phyloP scores from a whole-genome alignment of 2,888 invertebrate genomes.

The Lithophane socia region DNA sequence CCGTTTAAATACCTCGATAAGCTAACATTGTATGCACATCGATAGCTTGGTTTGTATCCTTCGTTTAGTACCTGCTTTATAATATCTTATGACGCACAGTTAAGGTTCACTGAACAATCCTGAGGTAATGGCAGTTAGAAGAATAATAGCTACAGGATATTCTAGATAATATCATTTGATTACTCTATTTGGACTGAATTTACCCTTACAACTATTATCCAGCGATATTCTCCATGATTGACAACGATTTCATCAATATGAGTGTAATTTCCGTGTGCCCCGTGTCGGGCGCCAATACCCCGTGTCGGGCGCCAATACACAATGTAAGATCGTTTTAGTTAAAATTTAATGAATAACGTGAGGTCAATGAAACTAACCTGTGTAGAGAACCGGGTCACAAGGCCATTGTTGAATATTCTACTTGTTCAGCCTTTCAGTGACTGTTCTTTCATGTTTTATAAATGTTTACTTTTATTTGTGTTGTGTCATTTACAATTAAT shows the following conservation, averaged over 20 bases:
- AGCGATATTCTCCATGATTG: neutral
- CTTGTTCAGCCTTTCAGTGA: slow-evolving; percentile 37
- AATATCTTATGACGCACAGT: slow-evolving; percentile 32
- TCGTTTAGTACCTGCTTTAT: slow-evolving; percentile 25
- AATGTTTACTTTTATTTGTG: slow-evolving; percentile 16
- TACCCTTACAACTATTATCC: neutral
- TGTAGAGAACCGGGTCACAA: slow-evolving; percentile 61
- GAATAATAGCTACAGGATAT: slow-evolving; percentile 21
- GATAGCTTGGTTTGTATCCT: slow-evolving; percentile 13
- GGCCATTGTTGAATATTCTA: slow-evolving; percentile 49
- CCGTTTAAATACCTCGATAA: slow-evolving; percentile 26
- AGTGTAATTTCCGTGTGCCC: slow-evolving; percentile 40
- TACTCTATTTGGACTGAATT: slow-evolving; percentile 5
- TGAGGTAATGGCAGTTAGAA: slow-evolving; percentile 7
- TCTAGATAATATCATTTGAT: slow-evolving; percentile 7
- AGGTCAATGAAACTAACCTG: slow-evolving; percentile 60
- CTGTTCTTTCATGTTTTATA: slow-evolving; percentile 41
- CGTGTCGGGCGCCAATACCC: slow-evolving; percentile 74
- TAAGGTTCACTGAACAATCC: slow-evolving; percentile 24
- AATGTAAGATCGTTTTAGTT: slow-evolving; percentile 34
- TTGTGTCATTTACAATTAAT: slow-evolving; percentile 3
- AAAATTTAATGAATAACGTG: slow-evolving; percentile 36
- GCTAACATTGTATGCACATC: slow-evolving; percentile 1
- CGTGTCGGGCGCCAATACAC: slow-evolving; percentile 72
- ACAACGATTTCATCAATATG: slow-evolving; percentile 24